Evolutionary conservation across 2,797 vertebrate genomes (phyloP).

Genomic region (Okamejei kenojei): DNA sequence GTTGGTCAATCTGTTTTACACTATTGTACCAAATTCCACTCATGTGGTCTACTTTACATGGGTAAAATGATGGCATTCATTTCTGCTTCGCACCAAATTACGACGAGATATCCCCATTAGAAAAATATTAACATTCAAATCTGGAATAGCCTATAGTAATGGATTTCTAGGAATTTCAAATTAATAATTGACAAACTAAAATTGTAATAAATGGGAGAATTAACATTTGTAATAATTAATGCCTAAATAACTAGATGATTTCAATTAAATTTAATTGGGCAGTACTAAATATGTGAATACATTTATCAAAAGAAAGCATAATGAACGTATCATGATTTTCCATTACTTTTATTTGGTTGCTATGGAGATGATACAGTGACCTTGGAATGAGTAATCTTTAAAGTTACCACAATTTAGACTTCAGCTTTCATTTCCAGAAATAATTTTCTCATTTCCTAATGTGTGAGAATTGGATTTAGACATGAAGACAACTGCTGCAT

Average conservation of each 20-base stretch:
- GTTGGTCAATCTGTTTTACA: too few relatives aligned
- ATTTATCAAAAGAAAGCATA: constrained; percentile 3
- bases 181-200: neutral
- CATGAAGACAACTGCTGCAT: neutral
- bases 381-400: neutral
- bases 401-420: neutral
- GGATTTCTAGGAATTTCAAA: neutral
- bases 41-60: too few relatives aligned
- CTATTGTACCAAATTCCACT: neutral
- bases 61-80: neutral
- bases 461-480: neutral
- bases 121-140: neutral
- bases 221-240: neutral
- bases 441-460: neutral
- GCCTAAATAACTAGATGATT: neutral
- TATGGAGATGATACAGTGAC: neutral
- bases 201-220: constrained; percentile 2
- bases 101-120: neutral
- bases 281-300: neutral
- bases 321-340: constrained; percentile 8
- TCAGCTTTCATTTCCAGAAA: constrained; percentile 13
- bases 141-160: neutral
- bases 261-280: neutral
- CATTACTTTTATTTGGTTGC: neutral
- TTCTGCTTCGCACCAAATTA: neutral